Percentiles rank a stretch among this genome's conserved stretches.
phyloP scores from a whole-genome alignment of 2,113 vertebrate species.

The Tragelaphus scriptus region DNA sequence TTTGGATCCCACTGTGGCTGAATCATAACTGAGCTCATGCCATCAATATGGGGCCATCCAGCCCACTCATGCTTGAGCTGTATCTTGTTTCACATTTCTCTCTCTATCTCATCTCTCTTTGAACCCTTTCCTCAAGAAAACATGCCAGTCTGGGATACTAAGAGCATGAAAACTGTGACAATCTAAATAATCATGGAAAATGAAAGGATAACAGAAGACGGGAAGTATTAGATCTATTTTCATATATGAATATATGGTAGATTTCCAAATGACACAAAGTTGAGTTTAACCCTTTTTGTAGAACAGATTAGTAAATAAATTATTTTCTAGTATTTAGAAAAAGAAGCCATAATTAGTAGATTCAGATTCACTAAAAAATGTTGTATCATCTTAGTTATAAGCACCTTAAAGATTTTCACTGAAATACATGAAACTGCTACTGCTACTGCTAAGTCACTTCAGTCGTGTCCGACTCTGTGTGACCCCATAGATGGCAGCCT shows the following conservation, averaged over 20 bases:
- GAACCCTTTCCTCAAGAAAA: not conserved
- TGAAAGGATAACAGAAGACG: not conserved
- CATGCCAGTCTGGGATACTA: not conserved
- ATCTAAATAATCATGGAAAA: not conserved
- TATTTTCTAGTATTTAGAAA: not conserved
- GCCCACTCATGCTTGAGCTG: not conserved
- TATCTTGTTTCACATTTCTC: not conserved
- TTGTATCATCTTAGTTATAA: not conserved
- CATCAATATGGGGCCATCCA: not conserved
- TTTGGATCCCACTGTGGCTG: not conserved
- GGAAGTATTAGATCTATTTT: not conserved
- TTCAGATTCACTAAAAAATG: not conserved
- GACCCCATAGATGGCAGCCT: no score
- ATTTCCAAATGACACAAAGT: not conserved
- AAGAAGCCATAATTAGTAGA: not conserved
- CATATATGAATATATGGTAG: not conserved
- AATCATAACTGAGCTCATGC: not conserved
- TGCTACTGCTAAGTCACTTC: no score
- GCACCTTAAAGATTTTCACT: not conserved
- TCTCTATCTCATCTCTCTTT: not conserved
- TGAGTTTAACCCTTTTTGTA: not conserved
- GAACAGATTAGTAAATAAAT: not conserved
- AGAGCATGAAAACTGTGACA: not conserved
- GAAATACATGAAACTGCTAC: not conserved
- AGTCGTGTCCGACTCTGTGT: no score